Conservation (phyloP, 2,888 invertebrate species). For the Polyommatus icarus region DNA sequence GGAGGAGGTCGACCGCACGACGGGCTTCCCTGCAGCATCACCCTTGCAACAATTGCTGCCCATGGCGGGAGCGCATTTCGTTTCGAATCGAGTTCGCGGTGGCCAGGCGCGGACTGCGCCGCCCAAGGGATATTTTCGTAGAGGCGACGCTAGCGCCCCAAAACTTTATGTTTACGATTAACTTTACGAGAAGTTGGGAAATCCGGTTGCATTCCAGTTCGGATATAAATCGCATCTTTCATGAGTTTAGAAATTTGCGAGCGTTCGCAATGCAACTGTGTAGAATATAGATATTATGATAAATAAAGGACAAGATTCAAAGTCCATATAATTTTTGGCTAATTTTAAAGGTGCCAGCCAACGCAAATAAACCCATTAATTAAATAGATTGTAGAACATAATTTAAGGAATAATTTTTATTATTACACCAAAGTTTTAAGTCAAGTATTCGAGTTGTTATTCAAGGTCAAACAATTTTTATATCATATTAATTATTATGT, state of each 20-base stretch:
- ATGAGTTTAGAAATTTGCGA: not conserved
- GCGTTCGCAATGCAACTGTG: not conserved
- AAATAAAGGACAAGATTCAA: not conserved
- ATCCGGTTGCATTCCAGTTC: constrained; percentile 15
- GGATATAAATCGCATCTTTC: not conserved
- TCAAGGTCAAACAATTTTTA: too few species aligned
- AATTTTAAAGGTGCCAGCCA: too few species aligned
- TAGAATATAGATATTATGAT: not conserved
- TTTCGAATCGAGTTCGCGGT: constrained; percentile 63
- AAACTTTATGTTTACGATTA: constrained; percentile 47
- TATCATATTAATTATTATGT: too few species aligned
- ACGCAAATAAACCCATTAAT: too few species aligned
- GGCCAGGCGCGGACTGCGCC: constrained; percentile 65
- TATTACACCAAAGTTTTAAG: too few species aligned
- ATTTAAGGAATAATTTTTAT: too few species aligned
- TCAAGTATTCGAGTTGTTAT: too few species aligned
- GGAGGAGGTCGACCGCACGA: constrained; percentile 70
- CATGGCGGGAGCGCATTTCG: constrained; percentile 73
- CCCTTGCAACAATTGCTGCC: constrained; percentile 82
- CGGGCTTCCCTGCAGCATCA: constrained; percentile 71
- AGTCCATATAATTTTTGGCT: too few species aligned
- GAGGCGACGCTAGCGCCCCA: constrained; percentile 60
- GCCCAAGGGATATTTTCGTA: constrained; percentile 63
- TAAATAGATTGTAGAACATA: too few species aligned
- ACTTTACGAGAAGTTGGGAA: constrained; percentile 36